Base-by-base conservation (phyloP, 2,888 invertebrate species). In the Neoscelio sp. region DNA sequence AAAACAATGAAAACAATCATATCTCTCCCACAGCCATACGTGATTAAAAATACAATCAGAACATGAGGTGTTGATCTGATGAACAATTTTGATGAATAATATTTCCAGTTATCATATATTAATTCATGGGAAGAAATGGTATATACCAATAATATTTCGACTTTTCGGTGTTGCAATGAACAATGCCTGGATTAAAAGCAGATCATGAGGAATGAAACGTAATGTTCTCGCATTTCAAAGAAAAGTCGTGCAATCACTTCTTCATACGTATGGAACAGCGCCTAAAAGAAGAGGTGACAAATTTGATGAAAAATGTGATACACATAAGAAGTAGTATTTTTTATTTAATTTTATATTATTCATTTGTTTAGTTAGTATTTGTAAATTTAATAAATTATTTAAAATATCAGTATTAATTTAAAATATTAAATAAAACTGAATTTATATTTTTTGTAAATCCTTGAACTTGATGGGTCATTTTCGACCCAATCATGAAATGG, bases 71-170 rank as follows among this genome's bases (percentile, higher is more conserved):
- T 48, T 3, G 48, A 48, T 28, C 26, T 48, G 2, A 48, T 48
- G 48, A 28, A 48, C 13, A 48, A n/a, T n/a, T n/a, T n/a, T n/a
- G n/a, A n/a, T n/a, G n/a, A n/a, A 48, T 10, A 48, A 48, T 10
- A 10, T 48, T 7, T 48, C 28, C 1, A 48, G 28, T 13, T 48
- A 48, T 7, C 1, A 28, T 2, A 48, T 48, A 7, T 48, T 13
- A 3, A 13, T 48, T 7, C 2, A 48, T 7, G 48, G 48, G 23
- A 48, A 48, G 13, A 48, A 48, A 23, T 48, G 48, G 48, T 48
- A 48, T 13, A 26, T 48, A 13, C 8, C 6, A 7, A 28, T 48
- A 10, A 48, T 48, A 7, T 48, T 48, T 8, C 28, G 48, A 28
- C 13, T 48, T 6, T 28, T 48, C 12, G 48, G 28, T 48, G 8